These are phyloP conservation scores for Microctonus hyperodae DNA, from an alignment of 2,888 invertebrate species.

Conservation along the genomic window DNA sequence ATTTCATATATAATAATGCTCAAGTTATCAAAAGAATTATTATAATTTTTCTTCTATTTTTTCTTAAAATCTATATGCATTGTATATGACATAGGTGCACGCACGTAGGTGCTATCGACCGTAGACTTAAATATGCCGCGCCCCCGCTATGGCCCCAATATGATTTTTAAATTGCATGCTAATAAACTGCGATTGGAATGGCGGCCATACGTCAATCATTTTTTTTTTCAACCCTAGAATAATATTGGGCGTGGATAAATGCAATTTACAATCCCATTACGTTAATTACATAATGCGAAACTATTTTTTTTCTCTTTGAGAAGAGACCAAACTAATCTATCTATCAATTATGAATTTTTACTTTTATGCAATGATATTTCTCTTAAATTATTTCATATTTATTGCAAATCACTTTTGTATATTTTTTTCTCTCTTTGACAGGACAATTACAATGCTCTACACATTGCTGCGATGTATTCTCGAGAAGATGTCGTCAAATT, in stretches of 20 bases:
- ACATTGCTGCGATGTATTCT: slow-evolving; percentile 94
- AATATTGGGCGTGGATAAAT: slow-evolving; percentile 49
- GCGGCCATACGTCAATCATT: slow-evolving; percentile 25
- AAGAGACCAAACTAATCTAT: not conserved
- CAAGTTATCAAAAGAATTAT: not conserved
- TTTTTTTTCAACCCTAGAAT: slow-evolving; percentile 28
- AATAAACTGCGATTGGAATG: slow-evolving; percentile 53
- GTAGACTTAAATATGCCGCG: slow-evolving; percentile 35
- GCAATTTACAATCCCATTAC: slow-evolving; percentile 46
- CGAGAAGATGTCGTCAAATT: slow-evolving; percentile 94
- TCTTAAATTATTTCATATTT: not conserved
- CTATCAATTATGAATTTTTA: not conserved
- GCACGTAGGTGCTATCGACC: slow-evolving; percentile 35
- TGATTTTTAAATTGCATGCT: slow-evolving; percentile 56
- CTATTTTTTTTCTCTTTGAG: too few relatives aligned
- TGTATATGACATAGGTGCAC: not conserved
- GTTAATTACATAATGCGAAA: slow-evolving; percentile 39
- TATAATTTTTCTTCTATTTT: not conserved
- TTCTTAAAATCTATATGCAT: slow-evolving; percentile 16
- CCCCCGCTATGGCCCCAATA: slow-evolving; percentile 47
- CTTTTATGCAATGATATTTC: not conserved
- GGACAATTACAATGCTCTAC: slow-evolving; percentile 96
- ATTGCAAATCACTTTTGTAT: not conserved
- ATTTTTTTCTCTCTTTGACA: slow-evolving; percentile 63
- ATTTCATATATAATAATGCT: not conserved